Percentiles rank a stretch among this genome's conserved stretches.
Evolutionary conservation across 2,888 invertebrate species (phyloP).

Genomic region (Germaria angustata): DNA sequence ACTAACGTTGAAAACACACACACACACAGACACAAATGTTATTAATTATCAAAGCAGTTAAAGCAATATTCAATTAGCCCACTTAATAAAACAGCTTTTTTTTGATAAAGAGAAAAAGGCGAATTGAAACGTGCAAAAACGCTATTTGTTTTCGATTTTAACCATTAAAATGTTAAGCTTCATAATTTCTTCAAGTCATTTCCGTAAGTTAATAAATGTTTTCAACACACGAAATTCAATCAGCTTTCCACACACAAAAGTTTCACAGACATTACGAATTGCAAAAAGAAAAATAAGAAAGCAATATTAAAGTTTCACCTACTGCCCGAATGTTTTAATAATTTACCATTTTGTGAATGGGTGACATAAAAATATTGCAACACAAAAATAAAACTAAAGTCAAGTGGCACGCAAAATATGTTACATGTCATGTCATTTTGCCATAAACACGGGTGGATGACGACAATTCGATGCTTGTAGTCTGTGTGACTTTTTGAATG

Average conservation of each 20-base stretch:
- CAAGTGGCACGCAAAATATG: slow-evolving; percentile 69
- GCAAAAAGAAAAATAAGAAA: neutral
- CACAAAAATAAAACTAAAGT: slow-evolving; percentile 13
- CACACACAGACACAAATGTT: neutral
- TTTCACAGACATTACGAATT: neutral
- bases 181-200: slow-evolving; percentile 52
- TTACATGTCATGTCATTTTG: slow-evolving; percentile 52
- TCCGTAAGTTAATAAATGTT: slow-evolving; percentile 53
- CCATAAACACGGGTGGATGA: slow-evolving; percentile 50
- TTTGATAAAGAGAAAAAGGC: neutral
- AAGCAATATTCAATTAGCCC: slow-evolving; percentile 55
- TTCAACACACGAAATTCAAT: slow-evolving; percentile 62
- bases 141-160: neutral
- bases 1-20: neutral
- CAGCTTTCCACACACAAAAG: slow-evolving; percentile 45
- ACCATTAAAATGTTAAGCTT: slow-evolving; percentile 49
- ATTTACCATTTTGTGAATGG: slow-evolving; percentile 17
- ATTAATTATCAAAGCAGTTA: slow-evolving; percentile 28
- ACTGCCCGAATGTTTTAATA: slow-evolving; percentile 38
- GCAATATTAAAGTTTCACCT: slow-evolving; percentile 43
- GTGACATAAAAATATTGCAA: slow-evolving; percentile 43
- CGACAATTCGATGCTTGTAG: slow-evolving; percentile 36
- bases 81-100: slow-evolving; percentile 20
- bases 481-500: neutral
- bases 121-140: slow-evolving; percentile 23